Evolutionary conservation across 2,888 invertebrate species (phyloP).

Genomic region (Galerucella calmariensis): DNA sequence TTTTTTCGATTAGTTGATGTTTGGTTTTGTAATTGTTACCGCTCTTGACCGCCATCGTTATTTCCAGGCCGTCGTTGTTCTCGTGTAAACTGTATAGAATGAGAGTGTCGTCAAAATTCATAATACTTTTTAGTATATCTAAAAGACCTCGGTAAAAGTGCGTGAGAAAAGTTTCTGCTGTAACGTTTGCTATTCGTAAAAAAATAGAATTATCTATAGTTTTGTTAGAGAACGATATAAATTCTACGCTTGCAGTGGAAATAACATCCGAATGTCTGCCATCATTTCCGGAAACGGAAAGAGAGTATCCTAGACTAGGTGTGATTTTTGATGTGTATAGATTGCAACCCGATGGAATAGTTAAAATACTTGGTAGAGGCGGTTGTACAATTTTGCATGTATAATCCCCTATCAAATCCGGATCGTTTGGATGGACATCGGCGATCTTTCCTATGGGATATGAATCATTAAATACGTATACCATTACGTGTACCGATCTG

Average conservation of each 20-base stretch:
- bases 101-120: constrained; percentile 74
- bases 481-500: constrained; percentile 82
- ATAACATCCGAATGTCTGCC: constrained; percentile 87
- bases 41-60: constrained; percentile 76
- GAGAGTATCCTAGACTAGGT: constrained; percentile 78
- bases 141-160: constrained; percentile 80
- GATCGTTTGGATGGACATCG: constrained; percentile 91
- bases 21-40: constrained; percentile 73
- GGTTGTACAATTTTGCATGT: constrained; percentile 82
- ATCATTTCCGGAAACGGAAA: constrained; percentile 89
- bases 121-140: constrained; percentile 75
- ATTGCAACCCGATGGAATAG: constrained; percentile 82
- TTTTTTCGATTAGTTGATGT: constrained; percentile 73
- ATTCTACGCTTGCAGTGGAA: constrained; percentile 88
- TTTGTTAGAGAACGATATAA: constrained; percentile 80
- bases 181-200: constrained; percentile 78
- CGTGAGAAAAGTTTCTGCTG: constrained; percentile 80
- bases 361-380: constrained; percentile 71
- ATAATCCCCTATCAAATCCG: constrained; percentile 90
- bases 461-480: constrained; percentile 80
- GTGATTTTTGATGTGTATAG: constrained; percentile 79
- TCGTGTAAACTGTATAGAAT: constrained; percentile 82
- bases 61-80: constrained; percentile 73
- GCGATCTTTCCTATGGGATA: constrained; percentile 87
- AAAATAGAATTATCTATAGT: constrained; percentile 88